Evolutionary conservation across 2,797 vertebrate genomes (phyloP), one percentile per base, ranked within the genome.

Genomic region (Heteromormyrus szaboi): DNA sequence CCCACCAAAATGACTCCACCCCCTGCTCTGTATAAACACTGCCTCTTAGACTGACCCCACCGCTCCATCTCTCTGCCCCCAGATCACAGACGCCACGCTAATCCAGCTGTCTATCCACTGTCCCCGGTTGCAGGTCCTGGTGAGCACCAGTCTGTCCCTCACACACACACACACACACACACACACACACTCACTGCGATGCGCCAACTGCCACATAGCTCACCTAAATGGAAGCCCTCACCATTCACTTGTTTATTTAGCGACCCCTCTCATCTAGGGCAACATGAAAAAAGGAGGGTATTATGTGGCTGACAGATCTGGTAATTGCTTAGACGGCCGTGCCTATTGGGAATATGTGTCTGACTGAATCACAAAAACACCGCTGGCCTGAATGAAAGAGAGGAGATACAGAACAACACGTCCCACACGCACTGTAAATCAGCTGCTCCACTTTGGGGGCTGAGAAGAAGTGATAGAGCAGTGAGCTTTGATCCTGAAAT

Each of bases 71-170:
- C 1, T 85, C 19, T 53, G 11, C n/a, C 19, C 54, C 44, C 94
- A 99, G 98, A 99, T 99, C 93, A 99, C 98, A 94, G 98, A 99
- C 93, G 97, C 97, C 87, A 98, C 98, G 0, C 95, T 99, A 83
- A 99, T 99, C 93, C 98, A 99, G 94, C 96, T 99, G 76, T 99
- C 98, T 89, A 98, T 99, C 94, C 97, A 99, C 95, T 99, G 98
- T 95, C 98, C 98, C 89, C 95, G 97, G 91, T 97, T 99, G 89
- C 98, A 99, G 95, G 98, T 99, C 89, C 95, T 99, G 96, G 98
- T 99, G 93, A 98, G 97, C 96, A 44, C 6, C 3, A 14, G n/a
- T 4, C 37, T 56, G 50, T 6, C 9, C 3, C 50, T 12, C 46
- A 12, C 48, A 0, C 33, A 37, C 37, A 37, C 37, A 3, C 37